These are phyloP conservation scores for Oryzias celebensis DNA, from an alignment of 2,113 vertebrate genomes.

Conservation along the genomic window DNA sequence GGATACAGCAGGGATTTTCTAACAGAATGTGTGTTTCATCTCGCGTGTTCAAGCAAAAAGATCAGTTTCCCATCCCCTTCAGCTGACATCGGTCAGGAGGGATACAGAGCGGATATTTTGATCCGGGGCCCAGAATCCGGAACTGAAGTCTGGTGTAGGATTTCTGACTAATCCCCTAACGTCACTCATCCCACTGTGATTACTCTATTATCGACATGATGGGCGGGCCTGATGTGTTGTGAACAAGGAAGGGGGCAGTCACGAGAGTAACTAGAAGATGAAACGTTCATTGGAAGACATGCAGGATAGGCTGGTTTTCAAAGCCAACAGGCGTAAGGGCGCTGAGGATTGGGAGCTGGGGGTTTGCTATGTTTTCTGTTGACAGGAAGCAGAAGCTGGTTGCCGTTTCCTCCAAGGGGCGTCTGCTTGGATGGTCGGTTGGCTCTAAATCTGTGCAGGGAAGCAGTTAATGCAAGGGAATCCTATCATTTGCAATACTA, in stretches of 20 bases:
- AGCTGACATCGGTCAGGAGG: slow-evolving; percentile 29
- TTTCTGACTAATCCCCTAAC: slow-evolving; percentile 68
- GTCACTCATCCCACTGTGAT: slow-evolving; percentile 58
- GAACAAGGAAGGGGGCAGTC: slow-evolving; percentile 7
- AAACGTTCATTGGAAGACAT: slow-evolving; percentile 24
- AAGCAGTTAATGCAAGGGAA: slow-evolving; percentile 51
- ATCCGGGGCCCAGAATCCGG: slow-evolving; percentile 49
- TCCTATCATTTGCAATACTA: slow-evolving; percentile 59
- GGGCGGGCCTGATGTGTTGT: slow-evolving; percentile 44
- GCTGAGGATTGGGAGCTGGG: background rate
- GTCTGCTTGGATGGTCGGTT: slow-evolving; percentile 29
- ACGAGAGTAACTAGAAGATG: slow-evolving; percentile 23
- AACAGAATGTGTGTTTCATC: slow-evolving; percentile 18
- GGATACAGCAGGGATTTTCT: slow-evolving; percentile 31
- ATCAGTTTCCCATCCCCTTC: slow-evolving; percentile 32
- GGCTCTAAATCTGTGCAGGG: slow-evolving; percentile 48
- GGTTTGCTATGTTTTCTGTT: slow-evolving; percentile 11
- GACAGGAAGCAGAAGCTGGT: slow-evolving; percentile 21
- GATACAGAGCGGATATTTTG: slow-evolving; percentile 36
- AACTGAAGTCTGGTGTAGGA: slow-evolving; percentile 55
- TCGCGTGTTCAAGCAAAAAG: slow-evolving; percentile 23
- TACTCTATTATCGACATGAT: slow-evolving; percentile 39
- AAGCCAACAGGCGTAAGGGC: slow-evolving; percentile 14
- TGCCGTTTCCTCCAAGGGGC: slow-evolving; percentile 20
- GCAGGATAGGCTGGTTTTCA: slow-evolving; percentile 26